Conservation (phyloP, 2,888 invertebrate genomes). For the Deilephila elpenor region DNA sequence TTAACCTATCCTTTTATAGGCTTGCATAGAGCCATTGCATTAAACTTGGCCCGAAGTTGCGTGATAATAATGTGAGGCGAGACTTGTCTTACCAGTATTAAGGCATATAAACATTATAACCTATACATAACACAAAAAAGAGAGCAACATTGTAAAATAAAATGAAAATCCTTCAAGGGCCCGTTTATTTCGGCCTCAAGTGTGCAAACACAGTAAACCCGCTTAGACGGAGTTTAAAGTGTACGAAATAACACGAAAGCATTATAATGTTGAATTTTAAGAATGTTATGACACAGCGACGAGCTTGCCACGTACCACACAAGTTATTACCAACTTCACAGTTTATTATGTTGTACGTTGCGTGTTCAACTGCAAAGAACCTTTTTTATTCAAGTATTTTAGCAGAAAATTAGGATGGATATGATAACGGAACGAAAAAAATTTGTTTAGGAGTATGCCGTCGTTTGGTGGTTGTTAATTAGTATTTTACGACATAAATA, state of each 20-base stretch:
- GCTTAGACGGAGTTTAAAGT: slow-evolving; percentile 17
- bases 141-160: no score
- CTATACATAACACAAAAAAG: no score
- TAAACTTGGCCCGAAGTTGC: no score
- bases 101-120: no score
- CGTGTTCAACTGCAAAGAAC: not conserved
- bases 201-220: not conserved
- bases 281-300: slow-evolving; percentile 6
- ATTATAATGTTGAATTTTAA: slow-evolving; percentile 10
- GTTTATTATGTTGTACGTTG: not conserved
- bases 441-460: no score
- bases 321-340: not conserved
- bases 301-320: not conserved
- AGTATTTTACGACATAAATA: not conserved
- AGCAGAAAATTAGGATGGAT: not conserved
- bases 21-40: no score
- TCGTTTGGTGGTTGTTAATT: no score
- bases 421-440: no score
- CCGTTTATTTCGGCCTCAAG: not conserved
- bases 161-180: not conserved
- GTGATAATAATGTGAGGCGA: no score
- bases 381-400: not conserved
- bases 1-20: no score
- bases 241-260: slow-evolving; percentile 14
- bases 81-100: no score